These are phyloP conservation scores for Eilema depressum DNA, from an alignment of 2,888 invertebrate genomes.

Conservation along the genomic window DNA sequence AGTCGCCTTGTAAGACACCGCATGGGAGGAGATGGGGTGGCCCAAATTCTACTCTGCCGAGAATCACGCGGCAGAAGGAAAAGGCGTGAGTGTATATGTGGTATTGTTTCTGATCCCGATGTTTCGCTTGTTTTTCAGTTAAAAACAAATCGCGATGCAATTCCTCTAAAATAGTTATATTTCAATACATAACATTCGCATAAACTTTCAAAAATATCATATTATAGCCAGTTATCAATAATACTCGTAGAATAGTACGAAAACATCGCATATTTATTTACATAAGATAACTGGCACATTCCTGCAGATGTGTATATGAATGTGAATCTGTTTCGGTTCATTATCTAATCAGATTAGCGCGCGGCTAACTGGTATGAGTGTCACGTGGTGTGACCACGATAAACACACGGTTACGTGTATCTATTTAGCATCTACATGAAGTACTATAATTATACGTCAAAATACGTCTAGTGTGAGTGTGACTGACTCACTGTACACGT, in stretches of 20 bases:
- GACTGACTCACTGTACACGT: too few relatives aligned
- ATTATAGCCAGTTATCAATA: background rate
- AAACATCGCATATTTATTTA: conserved; percentile 20
- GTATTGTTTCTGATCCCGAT: too few relatives aligned
- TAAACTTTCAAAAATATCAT: background rate
- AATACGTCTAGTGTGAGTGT: too few relatives aligned
- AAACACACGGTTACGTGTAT: conserved; percentile 7
- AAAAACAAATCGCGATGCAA: too few relatives aligned
- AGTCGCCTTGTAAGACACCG: too few relatives aligned
- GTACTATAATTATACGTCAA: background rate
- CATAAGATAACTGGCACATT: conserved; percentile 25
- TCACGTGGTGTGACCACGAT: conserved; percentile 26
- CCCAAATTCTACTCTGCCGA: too few relatives aligned
- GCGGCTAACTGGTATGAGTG: conserved; percentile 33
- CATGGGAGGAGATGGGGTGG: too few relatives aligned
- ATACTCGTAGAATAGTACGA: too few relatives aligned
- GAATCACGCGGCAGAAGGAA: too few relatives aligned
- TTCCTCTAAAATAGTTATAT: background rate
- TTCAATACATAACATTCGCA: background rate
- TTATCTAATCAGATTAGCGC: conserved; percentile 59
- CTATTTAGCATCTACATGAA: background rate
- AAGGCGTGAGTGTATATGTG: too few relatives aligned
- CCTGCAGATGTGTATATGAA: conserved; percentile 29
- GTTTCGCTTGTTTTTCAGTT: too few relatives aligned
- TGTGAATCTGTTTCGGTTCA: conserved; percentile 44